phyloP scores from a whole-genome alignment of 1,140 invertebrate species.

The Matsumurasca onukii region DNA sequence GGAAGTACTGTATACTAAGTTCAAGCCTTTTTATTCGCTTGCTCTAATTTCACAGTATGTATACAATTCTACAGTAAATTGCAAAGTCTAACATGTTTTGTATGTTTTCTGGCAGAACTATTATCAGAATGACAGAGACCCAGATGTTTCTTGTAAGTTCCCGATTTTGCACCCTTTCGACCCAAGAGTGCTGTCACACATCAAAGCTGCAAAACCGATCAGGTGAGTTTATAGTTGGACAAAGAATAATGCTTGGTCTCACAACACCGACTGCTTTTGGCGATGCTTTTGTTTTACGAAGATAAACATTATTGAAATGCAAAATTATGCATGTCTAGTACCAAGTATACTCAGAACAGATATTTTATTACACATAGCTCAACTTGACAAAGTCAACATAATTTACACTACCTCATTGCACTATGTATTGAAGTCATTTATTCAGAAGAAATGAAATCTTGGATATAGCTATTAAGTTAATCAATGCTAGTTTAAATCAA shows the following conservation, averaged over 20 bases:
- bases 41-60: not conserved
- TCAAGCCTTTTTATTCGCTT: not conserved
- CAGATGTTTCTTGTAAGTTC: conserved; percentile 38
- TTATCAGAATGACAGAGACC: conserved; percentile 33
- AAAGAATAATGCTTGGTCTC: too few species aligned
- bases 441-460: too few species aligned
- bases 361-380: not conserved
- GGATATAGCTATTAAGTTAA: too few species aligned
- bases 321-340: not conserved
- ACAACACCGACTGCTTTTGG: not conserved
- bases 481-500: too few species aligned
- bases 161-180: conserved; percentile 41
- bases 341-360: not conserved
- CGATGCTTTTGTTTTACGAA: not conserved
- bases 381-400: not conserved
- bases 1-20: not conserved
- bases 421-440: too few species aligned
- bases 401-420: too few species aligned
- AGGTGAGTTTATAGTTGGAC: too few species aligned
- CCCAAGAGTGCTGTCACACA: conserved; percentile 34
- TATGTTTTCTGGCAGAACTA: conserved; percentile 4
- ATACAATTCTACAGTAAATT: not conserved
- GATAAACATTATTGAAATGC: not conserved
- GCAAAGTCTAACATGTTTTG: not conserved
- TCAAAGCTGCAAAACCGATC: conserved; percentile 36